A percentile compares a stretch with the other conserved stretches of the same genome.
These are phyloP conservation scores for Caenorhabditis angaria DNA, from an alignment of 2,888 invertebrate genomes.

Conservation along the genomic window DNA sequence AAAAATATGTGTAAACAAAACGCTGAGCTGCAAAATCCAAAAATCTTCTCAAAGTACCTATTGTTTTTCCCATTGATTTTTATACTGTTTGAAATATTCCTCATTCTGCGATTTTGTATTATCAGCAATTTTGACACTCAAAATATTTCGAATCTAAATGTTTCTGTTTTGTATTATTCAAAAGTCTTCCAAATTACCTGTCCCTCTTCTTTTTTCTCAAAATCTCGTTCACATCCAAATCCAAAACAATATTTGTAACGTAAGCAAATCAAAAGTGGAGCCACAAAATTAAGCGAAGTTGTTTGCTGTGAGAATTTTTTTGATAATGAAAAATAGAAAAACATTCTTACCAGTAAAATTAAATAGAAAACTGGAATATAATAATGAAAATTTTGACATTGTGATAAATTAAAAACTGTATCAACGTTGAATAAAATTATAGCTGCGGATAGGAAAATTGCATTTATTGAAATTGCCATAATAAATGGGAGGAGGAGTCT, in stretches of 20 bases:
- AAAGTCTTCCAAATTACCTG: constrained; percentile 14
- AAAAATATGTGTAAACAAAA: too few species aligned
- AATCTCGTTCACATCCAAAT: not conserved
- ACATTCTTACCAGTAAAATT: constrained; percentile 12
- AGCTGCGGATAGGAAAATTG: constrained; percentile 11
- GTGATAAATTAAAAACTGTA: constrained; percentile 13
- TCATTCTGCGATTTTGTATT: constrained; percentile 10
- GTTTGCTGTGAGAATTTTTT: constrained; percentile 12
- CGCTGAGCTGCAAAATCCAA: too few species aligned
- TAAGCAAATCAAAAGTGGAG: constrained; percentile 21
- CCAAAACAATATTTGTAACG: constrained; percentile 12
- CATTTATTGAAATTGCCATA: constrained; percentile 7
- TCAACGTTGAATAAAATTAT: constrained; percentile 17
- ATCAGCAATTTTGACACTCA: constrained; percentile 23
- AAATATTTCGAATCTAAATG: constrained; percentile 24
- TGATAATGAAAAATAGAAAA: not conserved
- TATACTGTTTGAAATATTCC: constrained; percentile 32
- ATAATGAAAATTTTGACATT: constrained; percentile 14
- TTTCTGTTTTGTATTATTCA: too few species aligned
- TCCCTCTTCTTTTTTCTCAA: not conserved
- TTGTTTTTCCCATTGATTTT: constrained; percentile 20
- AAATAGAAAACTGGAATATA: constrained; percentile 24
- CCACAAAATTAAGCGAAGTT: constrained; percentile 22
- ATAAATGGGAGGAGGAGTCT: constrained; percentile 26
- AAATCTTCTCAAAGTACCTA: too few species aligned